Percentiles rank a stretch among this genome's conserved stretches.
These are phyloP conservation scores for Galaxea fascicularis DNA, from an alignment of 92 coral and sea anemone species.

Conservation along the genomic window DNA sequence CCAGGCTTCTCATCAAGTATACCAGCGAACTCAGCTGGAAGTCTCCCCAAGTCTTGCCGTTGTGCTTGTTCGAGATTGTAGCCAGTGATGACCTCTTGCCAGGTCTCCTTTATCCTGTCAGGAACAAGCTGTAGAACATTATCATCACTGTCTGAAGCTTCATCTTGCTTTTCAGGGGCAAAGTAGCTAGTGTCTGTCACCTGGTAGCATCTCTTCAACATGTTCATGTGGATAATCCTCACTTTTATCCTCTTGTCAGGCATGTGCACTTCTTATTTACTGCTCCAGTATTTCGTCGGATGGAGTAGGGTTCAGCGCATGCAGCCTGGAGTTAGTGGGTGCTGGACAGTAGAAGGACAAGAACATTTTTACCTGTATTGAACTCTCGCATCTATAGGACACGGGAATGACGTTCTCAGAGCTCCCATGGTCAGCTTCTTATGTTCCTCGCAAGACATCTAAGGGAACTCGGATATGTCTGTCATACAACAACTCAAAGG, in stretches of 20 bases:
- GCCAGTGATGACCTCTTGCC: background rate
- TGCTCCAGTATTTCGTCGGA: background rate
- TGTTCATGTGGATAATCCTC: background rate
- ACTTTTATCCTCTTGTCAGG: background rate
- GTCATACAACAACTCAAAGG: too few species aligned
- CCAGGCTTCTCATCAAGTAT: background rate
- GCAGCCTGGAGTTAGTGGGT: conserved; percentile 12
- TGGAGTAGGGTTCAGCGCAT: background rate
- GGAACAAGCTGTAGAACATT: background rate
- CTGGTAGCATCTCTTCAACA: background rate
- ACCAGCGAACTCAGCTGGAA: background rate
- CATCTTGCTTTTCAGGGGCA: background rate
- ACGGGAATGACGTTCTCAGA: background rate
- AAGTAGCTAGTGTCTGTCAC: background rate
- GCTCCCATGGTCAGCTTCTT: background rate
- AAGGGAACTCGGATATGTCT: too few species aligned
- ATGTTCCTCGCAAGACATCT: too few species aligned
- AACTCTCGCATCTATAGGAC: conserved; percentile 7
- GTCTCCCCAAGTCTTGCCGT: background rate
- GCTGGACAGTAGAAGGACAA: conserved; percentile 19
- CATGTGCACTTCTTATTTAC: conserved; percentile 5
- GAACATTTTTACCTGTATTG: conserved; percentile 7
- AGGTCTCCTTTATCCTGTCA: background rate
- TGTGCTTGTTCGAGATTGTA: background rate
- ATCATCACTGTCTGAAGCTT: background rate